phyloP scores from a whole-genome alignment of 2,113 vertebrate genomes.

The Hemiscyllium ocellatum region DNA sequence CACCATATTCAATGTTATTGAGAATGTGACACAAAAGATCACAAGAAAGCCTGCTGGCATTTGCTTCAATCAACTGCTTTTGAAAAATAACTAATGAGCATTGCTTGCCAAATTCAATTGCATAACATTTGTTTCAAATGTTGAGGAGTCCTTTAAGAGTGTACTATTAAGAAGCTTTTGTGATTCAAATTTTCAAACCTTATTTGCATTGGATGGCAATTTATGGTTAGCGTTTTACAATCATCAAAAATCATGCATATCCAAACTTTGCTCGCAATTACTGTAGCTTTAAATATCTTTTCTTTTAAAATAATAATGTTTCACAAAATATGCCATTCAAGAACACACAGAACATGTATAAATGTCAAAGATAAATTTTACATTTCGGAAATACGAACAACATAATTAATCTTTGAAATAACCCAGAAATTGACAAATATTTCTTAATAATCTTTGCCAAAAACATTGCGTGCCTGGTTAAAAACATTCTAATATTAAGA shows the following conservation, averaged over 20 bases:
- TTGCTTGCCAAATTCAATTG: conserved; percentile 1
- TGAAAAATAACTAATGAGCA: conserved; percentile 12
- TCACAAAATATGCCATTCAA: background rate
- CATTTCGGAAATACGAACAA: background rate
- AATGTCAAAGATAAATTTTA: background rate
- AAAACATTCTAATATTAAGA: background rate
- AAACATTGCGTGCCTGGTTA: background rate
- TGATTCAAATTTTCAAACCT: background rate
- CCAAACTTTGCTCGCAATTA: background rate
- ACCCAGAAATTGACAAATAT: background rate
- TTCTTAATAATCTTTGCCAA: background rate
- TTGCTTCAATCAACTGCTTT: conserved; percentile 4
- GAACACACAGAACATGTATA: background rate
- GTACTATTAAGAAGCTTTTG: background rate
- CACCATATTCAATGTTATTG: background rate
- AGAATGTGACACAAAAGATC: background rate
- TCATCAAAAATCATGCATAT: background rate
- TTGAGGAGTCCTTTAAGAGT: background rate
- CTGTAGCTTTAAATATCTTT: background rate
- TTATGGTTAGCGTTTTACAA: background rate
- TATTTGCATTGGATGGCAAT: background rate
- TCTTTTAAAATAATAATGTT: background rate
- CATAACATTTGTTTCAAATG: background rate
- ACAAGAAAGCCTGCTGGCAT: background rate
- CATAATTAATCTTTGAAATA: background rate